Base-by-base conservation (phyloP, 2,113 vertebrate species). In the Prochilodus magdalenae region DNA sequence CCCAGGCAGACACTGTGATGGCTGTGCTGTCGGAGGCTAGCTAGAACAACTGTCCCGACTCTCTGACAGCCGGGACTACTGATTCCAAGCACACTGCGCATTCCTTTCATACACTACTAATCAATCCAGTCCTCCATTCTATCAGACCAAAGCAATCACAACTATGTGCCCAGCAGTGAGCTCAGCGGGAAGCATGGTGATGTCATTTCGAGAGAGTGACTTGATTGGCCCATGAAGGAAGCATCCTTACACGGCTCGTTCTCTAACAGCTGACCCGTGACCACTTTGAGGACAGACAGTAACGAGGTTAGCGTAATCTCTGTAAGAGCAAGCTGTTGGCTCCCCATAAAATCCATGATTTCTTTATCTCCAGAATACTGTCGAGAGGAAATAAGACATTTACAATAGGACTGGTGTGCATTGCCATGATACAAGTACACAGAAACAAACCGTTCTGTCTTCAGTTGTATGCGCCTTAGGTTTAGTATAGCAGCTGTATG, bases 1-100 rank as follows among this genome's bases (percentile, higher is more conserved):
- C 93, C 4, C 94, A 94, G 90, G 95, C 96, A 10, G 79, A 79
- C 55, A 91, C 90, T 16, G 91, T 95, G 1, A 75, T 96, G 75
- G 84, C 92, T 33, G 51, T 91, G 15, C 90, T 94, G 1, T 82
- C 80, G 74, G 92, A 94, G 66, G 79, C 55, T 83, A 87, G 88
- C 87, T 90, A 91, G 74, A 75, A n/a, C 71, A 69, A 73, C 49
- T 59, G 70, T 74, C 40, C 16, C 24, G 30, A 27, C 55, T 49
- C 62, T 63, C 40, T 53, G 33, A 24, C 63, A 18, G 30, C 67
- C 77, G 22, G 40, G 57, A 63, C 80, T 40, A 24, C 27, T 49
- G 51, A 44, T 36, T 60, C 69, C 33, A 27, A 82, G 51, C 79
- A 73, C 77, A 81, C 69, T 14, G 24, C 20, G 44, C 51, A 5